Evolutionary conservation across 2,797 vertebrate species (phyloP), one percentile per base, ranked within the genome.

Genomic region (Gorsachius magnificus): DNA sequence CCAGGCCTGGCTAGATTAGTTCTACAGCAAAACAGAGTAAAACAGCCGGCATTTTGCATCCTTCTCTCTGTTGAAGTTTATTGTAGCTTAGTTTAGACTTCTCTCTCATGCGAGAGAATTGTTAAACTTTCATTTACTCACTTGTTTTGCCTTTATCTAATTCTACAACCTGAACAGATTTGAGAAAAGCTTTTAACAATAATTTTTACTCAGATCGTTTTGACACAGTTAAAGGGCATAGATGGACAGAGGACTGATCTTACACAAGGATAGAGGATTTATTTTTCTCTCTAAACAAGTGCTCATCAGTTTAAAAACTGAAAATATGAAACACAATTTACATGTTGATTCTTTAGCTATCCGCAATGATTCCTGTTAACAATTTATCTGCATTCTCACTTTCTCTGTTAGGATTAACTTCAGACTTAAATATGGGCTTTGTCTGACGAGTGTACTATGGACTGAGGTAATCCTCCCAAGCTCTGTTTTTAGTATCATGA

Each of bases 381-480:
- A 63, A 83, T 58, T 20, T 71, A 28, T 19, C 71, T 65, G 16
- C 43, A 87, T 86, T 94, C 83, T 70, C 53, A 29, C n/a, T 72
- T 93, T 72, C 31, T 58, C 66, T 87, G 31, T 58, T 53, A 81
- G 58, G 53, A 85, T 83, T 94, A 93, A 85, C 93, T 95, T 93
- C 70, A 89, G 60, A 11, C n/a, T 95, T 56, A 93, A 89, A 83
- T 87, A 93, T 72, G 94, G 85, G 43, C 36, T 95, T 85, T 93
- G n/a, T 76, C 76, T 29, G 4, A 65, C 2, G 11, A 65, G 5
- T 6, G 0, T 41, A 46, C 66, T 58, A 84, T 33, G 28, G 35
- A 70, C 2, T 1, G 70, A 69, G 35, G 28, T 77, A 89, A 91
- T 89, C 54, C 72, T 93, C 16, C 25, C 51, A 76, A 24, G 63